Conservation (phyloP, 2,888 invertebrate genomes). For the Syrista parreyssii region DNA sequence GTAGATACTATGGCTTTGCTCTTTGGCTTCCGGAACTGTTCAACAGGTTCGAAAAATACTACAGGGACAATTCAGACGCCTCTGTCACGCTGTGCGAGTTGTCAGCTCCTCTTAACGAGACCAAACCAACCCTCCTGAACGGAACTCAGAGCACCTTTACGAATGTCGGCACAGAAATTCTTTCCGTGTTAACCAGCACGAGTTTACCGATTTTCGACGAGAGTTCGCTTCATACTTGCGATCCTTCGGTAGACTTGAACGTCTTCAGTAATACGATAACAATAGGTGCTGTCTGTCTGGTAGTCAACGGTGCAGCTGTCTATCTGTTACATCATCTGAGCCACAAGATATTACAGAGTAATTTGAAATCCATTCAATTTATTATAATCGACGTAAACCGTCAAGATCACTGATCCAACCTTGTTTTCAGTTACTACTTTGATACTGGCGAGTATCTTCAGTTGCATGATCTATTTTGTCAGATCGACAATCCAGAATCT, state of each 20-base stretch:
- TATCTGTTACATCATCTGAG: constrained; percentile 63
- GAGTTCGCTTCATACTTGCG: constrained; percentile 56
- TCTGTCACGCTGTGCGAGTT: constrained; percentile 65
- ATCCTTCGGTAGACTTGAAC: constrained; percentile 68
- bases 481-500: constrained; percentile 70
- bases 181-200: neutral
- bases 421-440: constrained; percentile 46
- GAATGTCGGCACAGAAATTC: neutral
- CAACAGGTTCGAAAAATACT: constrained; percentile 66
- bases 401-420: neutral
- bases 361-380: constrained; percentile 1
- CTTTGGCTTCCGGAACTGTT: constrained; percentile 82
- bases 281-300: constrained; percentile 73
- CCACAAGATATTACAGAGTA: constrained; percentile 59
- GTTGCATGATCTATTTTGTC: constrained; percentile 70
- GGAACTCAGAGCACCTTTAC: neutral
- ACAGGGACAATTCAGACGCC: constrained; percentile 64
- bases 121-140: constrained; percentile 1
- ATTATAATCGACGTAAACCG: neutral
- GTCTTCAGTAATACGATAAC: constrained; percentile 74
- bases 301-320: constrained; percentile 73
- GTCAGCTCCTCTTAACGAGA: constrained; percentile 42
- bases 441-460: constrained; percentile 68
- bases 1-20: constrained; percentile 74
- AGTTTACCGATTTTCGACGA: neutral